Percentiles rank a stretch among this genome's conserved stretches.
Conservation (phyloP, 2,113 vertebrate genomes). For the Brachyistius frenatus region DNA sequence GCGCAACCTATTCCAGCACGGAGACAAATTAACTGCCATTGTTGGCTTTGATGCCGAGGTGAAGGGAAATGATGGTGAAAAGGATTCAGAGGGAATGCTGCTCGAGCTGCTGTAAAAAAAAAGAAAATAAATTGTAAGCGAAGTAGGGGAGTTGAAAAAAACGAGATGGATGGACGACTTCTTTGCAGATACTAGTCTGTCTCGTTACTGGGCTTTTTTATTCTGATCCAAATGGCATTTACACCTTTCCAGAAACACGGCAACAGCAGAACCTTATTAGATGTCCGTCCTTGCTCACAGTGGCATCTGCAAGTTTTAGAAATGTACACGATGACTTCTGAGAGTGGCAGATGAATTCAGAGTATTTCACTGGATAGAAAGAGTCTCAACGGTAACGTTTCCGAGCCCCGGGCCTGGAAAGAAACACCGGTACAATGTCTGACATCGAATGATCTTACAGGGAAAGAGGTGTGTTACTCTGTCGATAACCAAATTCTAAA, state of each 20-base stretch:
- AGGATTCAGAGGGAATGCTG: slow-evolving; percentile 36
- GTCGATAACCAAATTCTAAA: too few relatives aligned
- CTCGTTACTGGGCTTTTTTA: slow-evolving; percentile 25
- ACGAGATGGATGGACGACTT: background rate
- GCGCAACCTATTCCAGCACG: slow-evolving; percentile 37
- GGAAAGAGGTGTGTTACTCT: too few relatives aligned
- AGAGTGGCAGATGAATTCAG: background rate
- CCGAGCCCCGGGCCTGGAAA: too few relatives aligned
- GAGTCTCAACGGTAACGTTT: too few relatives aligned
- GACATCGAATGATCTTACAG: too few relatives aligned
- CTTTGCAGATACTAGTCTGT: slow-evolving; percentile 21
- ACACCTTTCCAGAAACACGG: background rate
- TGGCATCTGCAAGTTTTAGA: background rate
- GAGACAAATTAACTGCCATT: slow-evolving; percentile 67
- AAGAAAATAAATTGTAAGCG: slow-evolving; percentile 24
- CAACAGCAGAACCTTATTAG: slow-evolving; percentile 20
- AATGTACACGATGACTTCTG: background rate
- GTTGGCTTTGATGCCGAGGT: slow-evolving; percentile 59
- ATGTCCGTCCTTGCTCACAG: slow-evolving; percentile 7
- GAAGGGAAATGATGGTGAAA: slow-evolving; percentile 47
- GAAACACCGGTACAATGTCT: too few relatives aligned
- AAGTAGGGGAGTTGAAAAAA: background rate
- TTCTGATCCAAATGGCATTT: slow-evolving; percentile 19
- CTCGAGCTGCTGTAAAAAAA: slow-evolving; percentile 10
- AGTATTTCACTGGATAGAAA: too few relatives aligned